These are phyloP conservation scores for Cydia fagiglandana DNA, from an alignment of 1,140 invertebrate species.

Conservation along the genomic window DNA sequence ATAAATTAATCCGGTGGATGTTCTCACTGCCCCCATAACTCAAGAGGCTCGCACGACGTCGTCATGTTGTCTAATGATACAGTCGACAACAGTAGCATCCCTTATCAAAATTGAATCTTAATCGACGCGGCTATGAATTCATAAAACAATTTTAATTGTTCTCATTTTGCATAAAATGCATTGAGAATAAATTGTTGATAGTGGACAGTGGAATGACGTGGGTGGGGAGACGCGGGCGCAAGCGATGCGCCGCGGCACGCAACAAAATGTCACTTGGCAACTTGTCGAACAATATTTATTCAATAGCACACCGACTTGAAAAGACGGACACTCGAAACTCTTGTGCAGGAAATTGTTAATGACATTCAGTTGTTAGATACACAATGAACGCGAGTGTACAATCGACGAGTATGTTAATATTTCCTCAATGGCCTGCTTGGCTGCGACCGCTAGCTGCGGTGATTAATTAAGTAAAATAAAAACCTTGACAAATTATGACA, in stretches of 20 bases:
- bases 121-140: constrained; percentile 61
- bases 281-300: constrained; percentile 75
- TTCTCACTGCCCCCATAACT: constrained; percentile 44
- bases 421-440: constrained; percentile 45
- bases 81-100: constrained; percentile 50
- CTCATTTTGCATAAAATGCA: constrained; percentile 63
- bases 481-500: constrained; percentile 68
- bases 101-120: constrained; percentile 72
- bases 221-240: constrained; percentile 43
- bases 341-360: constrained; percentile 70
- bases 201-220: constrained; percentile 52
- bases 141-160: constrained; percentile 70
- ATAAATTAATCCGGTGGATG: constrained; percentile 12
- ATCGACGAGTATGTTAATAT: constrained; percentile 59
- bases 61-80: constrained; percentile 55
- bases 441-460: constrained; percentile 44
- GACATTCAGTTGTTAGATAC: constrained; percentile 68
- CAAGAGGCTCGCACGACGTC: constrained; percentile 42
- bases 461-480: constrained; percentile 65
- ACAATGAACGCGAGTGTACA: constrained; percentile 39
- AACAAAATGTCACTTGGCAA: constrained; percentile 71
- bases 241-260: constrained; percentile 44
- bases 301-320: constrained; percentile 65
- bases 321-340: constrained; percentile 66
- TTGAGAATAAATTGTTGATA: constrained; percentile 64